Evolutionary conservation across 2,113 vertebrate genomes (phyloP), one percentile per base, ranked within the genome.

Genomic region (Ptychochromis oligacanthus): DNA sequence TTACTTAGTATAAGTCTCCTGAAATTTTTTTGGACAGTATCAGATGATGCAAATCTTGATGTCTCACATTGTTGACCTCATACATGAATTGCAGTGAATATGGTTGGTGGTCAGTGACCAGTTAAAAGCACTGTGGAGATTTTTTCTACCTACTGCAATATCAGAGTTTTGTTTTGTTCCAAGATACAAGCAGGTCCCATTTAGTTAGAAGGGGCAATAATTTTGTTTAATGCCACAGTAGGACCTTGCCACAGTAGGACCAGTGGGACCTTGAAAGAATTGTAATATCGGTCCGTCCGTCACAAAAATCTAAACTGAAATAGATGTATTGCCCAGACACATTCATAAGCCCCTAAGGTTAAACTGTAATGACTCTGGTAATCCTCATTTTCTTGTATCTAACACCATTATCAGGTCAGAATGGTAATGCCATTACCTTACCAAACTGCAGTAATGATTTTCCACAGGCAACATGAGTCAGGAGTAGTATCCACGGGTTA

Each of bases 131-230:
- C 20, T 40, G 60, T 40, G 22, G 62, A 46, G 38, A 26, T 26
- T 10, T 43, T 6, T 43, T 65, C 62, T n/a, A 17, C 62, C 62
- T 65, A 22, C 62, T 65, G 38, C 62, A 65, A 13, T 1, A 1
- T 43, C 62, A 17, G 1, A 8, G 62, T 38, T 43, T n/a, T 0
- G 61, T 24, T 0, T 40, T 12, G 22, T 7, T 43, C 4, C 40
- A 43, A 1, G 10, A 40, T 3, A 43, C 12, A 14, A 43, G 11
- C 40, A 43, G 40, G 12, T 43, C 13, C 12, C 40, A 13, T 43
- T 43, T 0, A 4, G 0, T 6, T 0, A 20, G 34, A 22, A 38
- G 20, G 6, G 22, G 20, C 6, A 20, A 18, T 0, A 18, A 13
- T 20, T 43, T 43, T 43, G 62, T 64, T 64, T 22, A 38, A 62